phyloP scores from a whole-genome alignment of 2,888 invertebrate genomes.

The Catocala fraxini region DNA sequence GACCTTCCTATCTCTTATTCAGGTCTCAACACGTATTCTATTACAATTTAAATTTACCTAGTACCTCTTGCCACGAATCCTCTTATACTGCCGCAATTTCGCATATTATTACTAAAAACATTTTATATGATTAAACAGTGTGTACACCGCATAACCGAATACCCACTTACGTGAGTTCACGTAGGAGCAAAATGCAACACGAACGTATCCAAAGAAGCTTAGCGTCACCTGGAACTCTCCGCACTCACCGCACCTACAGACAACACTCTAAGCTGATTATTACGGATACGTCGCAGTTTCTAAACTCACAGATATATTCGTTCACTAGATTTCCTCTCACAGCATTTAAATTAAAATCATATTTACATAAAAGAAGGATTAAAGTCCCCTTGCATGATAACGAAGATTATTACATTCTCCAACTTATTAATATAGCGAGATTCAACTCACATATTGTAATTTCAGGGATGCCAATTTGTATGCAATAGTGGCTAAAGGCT shows the following conservation, averaged over 20 bases:
- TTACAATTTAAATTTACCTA: no score
- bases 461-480: slow-evolving; percentile 71
- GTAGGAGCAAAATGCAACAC: slow-evolving; percentile 58
- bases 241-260: slow-evolving; percentile 57
- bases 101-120: slow-evolving; percentile 6
- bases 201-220: slow-evolving; percentile 66
- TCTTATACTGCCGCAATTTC: not conserved
- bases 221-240: slow-evolving; percentile 65
- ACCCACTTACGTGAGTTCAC: slow-evolving; percentile 31
- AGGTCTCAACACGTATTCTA: no score
- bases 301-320: slow-evolving; percentile 5
- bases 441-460: slow-evolving; percentile 64
- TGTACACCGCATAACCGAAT: slow-evolving; percentile 16
- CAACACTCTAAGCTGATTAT: slow-evolving; percentile 74
- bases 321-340: slow-evolving; percentile 17
- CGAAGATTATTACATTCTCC: slow-evolving; percentile 18
- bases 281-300: slow-evolving; percentile 48
- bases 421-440: slow-evolving; percentile 43
- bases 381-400: not conserved
- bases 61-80: not conserved
- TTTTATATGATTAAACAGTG: slow-evolving; percentile 16
- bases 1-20: no score
- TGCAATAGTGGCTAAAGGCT: slow-evolving; percentile 61
- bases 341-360: slow-evolving; percentile 19
- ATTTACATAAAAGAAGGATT: slow-evolving; percentile 6